These are phyloP conservation scores for Drosophila phalerata DNA, from an alignment of 2,888 invertebrate genomes.

Conservation along the genomic window DNA sequence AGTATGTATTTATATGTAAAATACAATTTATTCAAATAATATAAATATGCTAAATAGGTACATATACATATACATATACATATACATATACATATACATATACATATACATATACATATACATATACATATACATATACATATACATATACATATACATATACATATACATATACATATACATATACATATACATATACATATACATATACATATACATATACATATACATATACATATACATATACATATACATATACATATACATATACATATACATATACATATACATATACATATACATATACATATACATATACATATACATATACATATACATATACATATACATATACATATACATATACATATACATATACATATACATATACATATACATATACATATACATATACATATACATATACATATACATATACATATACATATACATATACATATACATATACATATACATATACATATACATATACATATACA, in stretches of 20 bases:
- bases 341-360: conserved; percentile 3
- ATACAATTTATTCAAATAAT: conserved; percentile 15
- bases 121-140: too few relatives aligned
- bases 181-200: conserved; percentile 1
- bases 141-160: too few relatives aligned
- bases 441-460: conserved; percentile 15
- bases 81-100: background rate
- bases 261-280: conserved; percentile 11
- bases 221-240: conserved; percentile 10
- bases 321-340: conserved; percentile 1
- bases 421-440: conserved; percentile 13
- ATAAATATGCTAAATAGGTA: background rate
- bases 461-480: conserved; percentile 11
- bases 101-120: background rate
- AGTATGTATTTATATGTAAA: conserved; percentile 38
- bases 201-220: conserved; percentile 14
- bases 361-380: conserved; percentile 13
- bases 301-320: conserved; percentile 6
- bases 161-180: too few relatives aligned
- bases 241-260: conserved; percentile 4
- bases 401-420: conserved; percentile 10
- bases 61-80: conserved; percentile 12
- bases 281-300: conserved; percentile 9
- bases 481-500: conserved; percentile 8
- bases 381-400: conserved; percentile 11